A percentile compares a stretch with the other conserved stretches of the same genome.
phyloP scores from a whole-genome alignment of 1,140 invertebrate species.

The Tribolium castaneum region DNA sequence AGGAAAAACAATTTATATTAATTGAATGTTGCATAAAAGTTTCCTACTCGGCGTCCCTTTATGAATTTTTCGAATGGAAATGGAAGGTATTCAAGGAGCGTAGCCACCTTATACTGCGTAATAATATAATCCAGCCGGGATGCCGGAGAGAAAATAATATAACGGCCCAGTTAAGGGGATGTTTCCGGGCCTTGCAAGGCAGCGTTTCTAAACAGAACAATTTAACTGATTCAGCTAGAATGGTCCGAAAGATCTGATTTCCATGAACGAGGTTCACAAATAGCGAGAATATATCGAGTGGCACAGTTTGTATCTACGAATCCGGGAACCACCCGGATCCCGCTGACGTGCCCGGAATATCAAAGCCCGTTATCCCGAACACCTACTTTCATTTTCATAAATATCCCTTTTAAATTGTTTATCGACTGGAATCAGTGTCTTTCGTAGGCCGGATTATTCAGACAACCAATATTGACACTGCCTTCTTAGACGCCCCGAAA shows the following conservation, averaged over 20 bases:
- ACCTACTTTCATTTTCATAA: conserved; percentile 58
- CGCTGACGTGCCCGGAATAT: conserved; percentile 53
- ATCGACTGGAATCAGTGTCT: conserved; percentile 52
- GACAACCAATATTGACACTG: conserved; percentile 40
- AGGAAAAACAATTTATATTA: conserved; percentile 33
- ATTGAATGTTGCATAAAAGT: conserved; percentile 21
- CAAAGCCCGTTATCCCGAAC: conserved; percentile 50
- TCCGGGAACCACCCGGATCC: conserved; percentile 42
- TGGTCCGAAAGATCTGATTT: conserved; percentile 51
- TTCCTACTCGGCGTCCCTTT: conserved; percentile 36
- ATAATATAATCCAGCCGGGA: conserved; percentile 25
- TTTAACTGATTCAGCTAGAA: conserved; percentile 52
- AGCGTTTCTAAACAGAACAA: conserved; percentile 44
- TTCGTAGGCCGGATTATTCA: conserved; percentile 35
- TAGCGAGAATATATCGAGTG: conserved; percentile 53
- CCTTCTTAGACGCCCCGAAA: conserved; percentile 26
- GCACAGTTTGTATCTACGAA: conserved; percentile 52
- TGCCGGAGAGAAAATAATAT: conserved; percentile 32
- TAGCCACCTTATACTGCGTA: conserved; percentile 27
- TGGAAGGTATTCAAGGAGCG: conserved; percentile 16
- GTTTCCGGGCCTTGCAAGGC: conserved; percentile 26
- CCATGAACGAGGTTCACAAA: conserved; percentile 50
- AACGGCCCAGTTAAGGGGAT: conserved; percentile 24
- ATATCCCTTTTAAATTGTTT: conserved; percentile 58
- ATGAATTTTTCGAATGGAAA: conserved; percentile 26